A percentile compares a stretch with the other conserved stretches of the same genome.
Evolutionary conservation across 2,888 invertebrate species (phyloP).

Genomic region (Hydropsyche betteni): DNA sequence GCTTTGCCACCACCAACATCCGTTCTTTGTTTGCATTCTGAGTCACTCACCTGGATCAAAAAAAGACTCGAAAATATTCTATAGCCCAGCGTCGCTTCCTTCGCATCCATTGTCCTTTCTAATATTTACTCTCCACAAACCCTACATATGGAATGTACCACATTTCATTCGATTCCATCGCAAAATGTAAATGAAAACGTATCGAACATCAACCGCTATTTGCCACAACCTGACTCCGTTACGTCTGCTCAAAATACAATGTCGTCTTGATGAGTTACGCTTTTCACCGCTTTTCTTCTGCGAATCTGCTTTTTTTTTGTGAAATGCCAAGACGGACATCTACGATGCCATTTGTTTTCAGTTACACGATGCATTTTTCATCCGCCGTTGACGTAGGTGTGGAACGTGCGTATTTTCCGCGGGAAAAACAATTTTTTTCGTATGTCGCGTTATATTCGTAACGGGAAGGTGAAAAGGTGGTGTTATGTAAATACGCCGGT

Average conservation of each 20-base stretch:
- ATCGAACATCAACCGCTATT: constrained; percentile 2
- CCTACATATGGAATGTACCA: background rate
- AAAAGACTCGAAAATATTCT: constrained; percentile 17
- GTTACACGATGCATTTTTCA: background rate
- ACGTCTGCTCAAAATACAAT: constrained; percentile 5
- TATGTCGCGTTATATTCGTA: too few relatives aligned
- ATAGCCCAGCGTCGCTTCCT: background rate
- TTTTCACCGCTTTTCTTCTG: constrained; percentile 17
- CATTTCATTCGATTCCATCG: background rate
- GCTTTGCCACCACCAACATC: constrained; percentile 19
- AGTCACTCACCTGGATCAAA: constrained; percentile 27
- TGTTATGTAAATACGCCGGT: too few relatives aligned
- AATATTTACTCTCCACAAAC: background rate
- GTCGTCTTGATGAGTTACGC: constrained; percentile 12
- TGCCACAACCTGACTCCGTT: constrained; percentile 2
- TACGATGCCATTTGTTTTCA: background rate
- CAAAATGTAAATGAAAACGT: background rate
- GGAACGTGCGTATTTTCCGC: background rate
- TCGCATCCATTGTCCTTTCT: background rate
- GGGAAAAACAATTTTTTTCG: background rate
- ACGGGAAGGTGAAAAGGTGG: too few relatives aligned
- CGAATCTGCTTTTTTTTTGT: background rate
- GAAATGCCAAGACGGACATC: background rate
- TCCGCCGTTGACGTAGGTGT: background rate
- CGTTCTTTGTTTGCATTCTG: constrained; percentile 26